phyloP scores from a whole-genome alignment of 2,113 vertebrate species.

The Anthoscopus minutus region DNA sequence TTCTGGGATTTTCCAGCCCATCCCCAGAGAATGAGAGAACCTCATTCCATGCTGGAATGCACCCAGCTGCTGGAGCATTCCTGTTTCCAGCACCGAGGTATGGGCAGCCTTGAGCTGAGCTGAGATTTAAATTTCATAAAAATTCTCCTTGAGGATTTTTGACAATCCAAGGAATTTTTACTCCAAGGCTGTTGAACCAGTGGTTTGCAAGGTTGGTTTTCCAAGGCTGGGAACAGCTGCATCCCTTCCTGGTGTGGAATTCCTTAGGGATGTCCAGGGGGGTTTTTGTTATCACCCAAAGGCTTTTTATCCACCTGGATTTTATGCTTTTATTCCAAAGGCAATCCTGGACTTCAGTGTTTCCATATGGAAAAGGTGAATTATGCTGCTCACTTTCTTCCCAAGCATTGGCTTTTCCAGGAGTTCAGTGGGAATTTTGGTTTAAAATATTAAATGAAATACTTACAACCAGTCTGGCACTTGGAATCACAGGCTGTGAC shows the following conservation, averaged over 20 bases:
- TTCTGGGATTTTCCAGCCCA: background rate
- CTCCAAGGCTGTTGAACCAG: background rate
- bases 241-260: background rate
- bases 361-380: background rate
- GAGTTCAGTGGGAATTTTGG: background rate
- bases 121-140: background rate
- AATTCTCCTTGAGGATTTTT: background rate
- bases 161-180: background rate
- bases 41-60: background rate
- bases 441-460: background rate
- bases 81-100: background rate
- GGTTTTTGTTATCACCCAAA: background rate
- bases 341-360: accelerated
- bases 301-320: background rate
- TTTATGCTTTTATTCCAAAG: background rate
- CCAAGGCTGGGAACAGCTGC: background rate
- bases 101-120: background rate
- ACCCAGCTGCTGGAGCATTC: background rate
- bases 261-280: background rate
- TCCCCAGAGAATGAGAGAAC: background rate
- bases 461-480: background rate
- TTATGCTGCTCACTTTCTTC: background rate
- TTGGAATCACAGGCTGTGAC: background rate
- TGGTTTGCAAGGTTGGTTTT: background rate
- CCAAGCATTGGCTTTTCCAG: background rate